phyloP scores from a whole-genome alignment of 2,888 invertebrate species.

The Mesoligia furuncula region DNA sequence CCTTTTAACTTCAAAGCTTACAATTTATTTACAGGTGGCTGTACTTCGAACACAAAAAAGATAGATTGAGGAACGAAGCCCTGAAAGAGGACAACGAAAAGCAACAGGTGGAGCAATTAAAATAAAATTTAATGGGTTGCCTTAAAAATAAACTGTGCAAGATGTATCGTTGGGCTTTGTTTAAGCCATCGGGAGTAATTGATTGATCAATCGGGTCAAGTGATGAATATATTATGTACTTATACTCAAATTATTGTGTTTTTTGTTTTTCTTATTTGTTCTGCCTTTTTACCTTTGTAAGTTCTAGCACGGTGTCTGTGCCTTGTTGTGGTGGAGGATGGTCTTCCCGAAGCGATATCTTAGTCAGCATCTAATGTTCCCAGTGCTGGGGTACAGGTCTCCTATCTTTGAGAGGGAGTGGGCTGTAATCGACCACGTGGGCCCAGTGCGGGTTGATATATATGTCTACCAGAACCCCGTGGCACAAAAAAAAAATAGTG shows the following conservation, averaged over 20 bases:
- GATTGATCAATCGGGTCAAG: constrained; percentile 44
- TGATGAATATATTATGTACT: constrained; percentile 49
- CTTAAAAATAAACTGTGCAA: constrained; percentile 31
- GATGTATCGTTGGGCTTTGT: constrained; percentile 40
- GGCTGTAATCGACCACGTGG: too few relatives aligned
- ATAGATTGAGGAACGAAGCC: constrained; percentile 79
- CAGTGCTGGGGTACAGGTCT: too few relatives aligned
- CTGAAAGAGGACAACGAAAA: constrained; percentile 76
- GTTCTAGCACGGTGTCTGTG: neutral
- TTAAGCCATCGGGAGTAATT: constrained; percentile 35
- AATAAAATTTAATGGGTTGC: constrained; percentile 47
- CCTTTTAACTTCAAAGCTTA: constrained; percentile 37
- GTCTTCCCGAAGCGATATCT: too few relatives aligned
- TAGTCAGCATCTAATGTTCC: too few relatives aligned
- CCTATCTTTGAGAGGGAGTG: too few relatives aligned
- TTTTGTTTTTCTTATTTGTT: neutral
- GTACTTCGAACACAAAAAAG: constrained; percentile 91
- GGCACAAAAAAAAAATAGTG: too few relatives aligned
- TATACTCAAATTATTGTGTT: constrained; percentile 17
- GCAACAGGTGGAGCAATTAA: constrained; percentile 64
- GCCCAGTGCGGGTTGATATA: too few relatives aligned
- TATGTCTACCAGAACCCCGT: too few relatives aligned
- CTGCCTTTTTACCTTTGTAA: neutral
- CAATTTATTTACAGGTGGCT: constrained; percentile 90
- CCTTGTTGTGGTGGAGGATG: too few relatives aligned